These are phyloP conservation scores for Heliocidaris tuberculata DNA, from an alignment of 35 echinoderm and acorn worm species.

Conservation along the genomic window DNA sequence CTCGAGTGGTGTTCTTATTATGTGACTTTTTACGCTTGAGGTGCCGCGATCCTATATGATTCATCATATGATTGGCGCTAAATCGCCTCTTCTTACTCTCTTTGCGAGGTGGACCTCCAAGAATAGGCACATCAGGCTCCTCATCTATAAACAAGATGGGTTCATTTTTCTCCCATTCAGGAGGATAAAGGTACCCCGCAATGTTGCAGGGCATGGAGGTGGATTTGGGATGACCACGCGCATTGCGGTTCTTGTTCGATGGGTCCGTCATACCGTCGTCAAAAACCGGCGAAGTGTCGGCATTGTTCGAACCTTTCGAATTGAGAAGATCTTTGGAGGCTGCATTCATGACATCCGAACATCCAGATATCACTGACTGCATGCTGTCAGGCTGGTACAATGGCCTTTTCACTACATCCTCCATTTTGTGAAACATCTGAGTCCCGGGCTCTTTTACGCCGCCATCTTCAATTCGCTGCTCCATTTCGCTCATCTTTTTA, in stretches of 20 bases:
- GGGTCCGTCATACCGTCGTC: constrained; percentile 67
- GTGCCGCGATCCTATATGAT: constrained; percentile 57
- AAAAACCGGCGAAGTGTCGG: constrained; percentile 56
- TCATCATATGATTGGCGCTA: constrained; percentile 58
- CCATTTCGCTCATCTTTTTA: constrained; percentile 92
- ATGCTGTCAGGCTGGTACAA: constrained; percentile 82
- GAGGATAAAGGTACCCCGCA: constrained; percentile 74
- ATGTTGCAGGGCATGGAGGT: constrained; percentile 88
- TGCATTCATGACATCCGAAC: constrained; percentile 66
- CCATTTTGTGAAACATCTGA: constrained; percentile 88
- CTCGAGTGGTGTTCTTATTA: constrained; percentile 60
- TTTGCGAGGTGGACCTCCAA: constrained; percentile 64
- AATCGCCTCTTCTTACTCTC: constrained; percentile 65
- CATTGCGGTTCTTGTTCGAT: constrained; percentile 70
- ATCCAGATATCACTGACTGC: constrained; percentile 86
- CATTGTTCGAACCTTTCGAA: constrained; percentile 47
- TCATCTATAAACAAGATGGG: constrained; percentile 95
- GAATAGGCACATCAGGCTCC: constrained; percentile 75
- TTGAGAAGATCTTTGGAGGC: constrained; percentile 64
- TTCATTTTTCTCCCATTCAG: constrained; percentile 88
- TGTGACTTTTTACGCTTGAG: constrained; percentile 55
- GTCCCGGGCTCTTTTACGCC: constrained; percentile 56
- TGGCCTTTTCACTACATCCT: constrained; percentile 75
- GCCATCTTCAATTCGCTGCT: constrained; percentile 79
- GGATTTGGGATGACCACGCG: constrained; percentile 68